A percentile compares a stretch with the other conserved stretches of the same genome.
Conservation (phyloP, 2,113 vertebrate species). For the Nesospiza acunhae region DNA sequence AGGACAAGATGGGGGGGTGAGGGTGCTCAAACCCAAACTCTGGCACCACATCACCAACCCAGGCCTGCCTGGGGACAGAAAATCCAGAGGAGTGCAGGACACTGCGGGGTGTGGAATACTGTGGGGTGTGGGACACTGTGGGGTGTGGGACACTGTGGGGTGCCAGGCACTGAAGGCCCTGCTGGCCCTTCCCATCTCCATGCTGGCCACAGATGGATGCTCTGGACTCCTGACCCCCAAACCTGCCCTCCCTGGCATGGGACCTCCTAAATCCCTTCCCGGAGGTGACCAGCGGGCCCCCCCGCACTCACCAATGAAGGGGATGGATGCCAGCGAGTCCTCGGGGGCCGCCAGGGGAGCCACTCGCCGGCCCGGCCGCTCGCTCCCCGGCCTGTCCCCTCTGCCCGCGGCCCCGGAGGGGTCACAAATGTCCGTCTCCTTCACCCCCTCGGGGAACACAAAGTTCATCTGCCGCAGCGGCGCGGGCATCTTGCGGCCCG, state of each 20-base stretch:
- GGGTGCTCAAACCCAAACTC: background rate
- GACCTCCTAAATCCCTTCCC: fast-evolving
- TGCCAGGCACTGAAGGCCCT: fast-evolving
- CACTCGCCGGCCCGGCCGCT: constrained; percentile 74
- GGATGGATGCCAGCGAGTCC: constrained; percentile 94
- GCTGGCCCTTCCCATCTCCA: background rate
- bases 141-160: too few relatives aligned
- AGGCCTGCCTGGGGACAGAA: background rate
- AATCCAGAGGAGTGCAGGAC: background rate
- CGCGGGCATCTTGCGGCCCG: constrained; percentile 80
- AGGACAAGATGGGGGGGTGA: background rate
- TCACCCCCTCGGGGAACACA: constrained; percentile 79
- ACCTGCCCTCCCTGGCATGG: fast-evolving
- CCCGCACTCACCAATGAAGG: constrained; percentile 90
- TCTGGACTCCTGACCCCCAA: background rate
- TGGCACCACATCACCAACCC: background rate
- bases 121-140: too few relatives aligned
- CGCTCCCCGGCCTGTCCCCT: constrained; percentile 19
- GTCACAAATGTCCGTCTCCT: constrained; percentile 72
- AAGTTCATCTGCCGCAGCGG: constrained; percentile 84
- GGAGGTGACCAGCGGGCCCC: fast-evolving
- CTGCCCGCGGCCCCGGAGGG: background rate
- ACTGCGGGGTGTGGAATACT: too few relatives aligned
- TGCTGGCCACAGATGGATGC: fast-evolving
- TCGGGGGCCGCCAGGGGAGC: constrained; percentile 83